Conservation (phyloP, 2,113 vertebrate genomes). For the Notarius lentiginosus region DNA sequence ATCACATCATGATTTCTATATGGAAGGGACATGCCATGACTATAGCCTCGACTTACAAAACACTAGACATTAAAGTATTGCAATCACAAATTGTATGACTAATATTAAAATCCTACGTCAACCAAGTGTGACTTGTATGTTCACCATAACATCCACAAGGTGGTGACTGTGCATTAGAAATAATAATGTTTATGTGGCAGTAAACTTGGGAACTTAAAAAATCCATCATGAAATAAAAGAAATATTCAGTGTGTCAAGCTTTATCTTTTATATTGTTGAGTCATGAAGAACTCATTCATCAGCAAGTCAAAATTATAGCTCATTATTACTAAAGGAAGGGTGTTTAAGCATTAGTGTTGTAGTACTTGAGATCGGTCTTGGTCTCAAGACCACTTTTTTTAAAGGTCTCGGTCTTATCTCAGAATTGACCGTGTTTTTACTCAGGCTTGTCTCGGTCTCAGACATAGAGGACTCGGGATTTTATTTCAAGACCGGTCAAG, state of each 20-base stretch:
- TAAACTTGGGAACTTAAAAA: neutral
- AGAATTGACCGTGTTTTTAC: no score
- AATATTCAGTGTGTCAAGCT: neutral
- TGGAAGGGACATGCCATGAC: neutral
- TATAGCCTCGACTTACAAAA: neutral
- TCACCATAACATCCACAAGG: constrained; percentile 18
- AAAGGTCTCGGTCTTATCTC: no score
- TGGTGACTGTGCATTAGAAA: constrained; percentile 21
- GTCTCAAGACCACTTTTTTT: no score
- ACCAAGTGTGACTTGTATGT: neutral
- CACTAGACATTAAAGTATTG: neutral
- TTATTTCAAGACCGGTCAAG: no score
- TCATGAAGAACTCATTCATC: neutral
- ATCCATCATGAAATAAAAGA: neutral
- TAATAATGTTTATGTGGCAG: neutral
- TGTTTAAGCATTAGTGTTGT: neutral
- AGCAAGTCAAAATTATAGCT: neutral
- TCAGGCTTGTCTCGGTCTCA: no score
- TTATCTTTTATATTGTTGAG: neutral
- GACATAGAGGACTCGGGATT: no score
- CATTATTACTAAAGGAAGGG: neutral
- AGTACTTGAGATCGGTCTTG: no score
- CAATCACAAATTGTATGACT: neutral
- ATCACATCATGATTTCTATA: neutral
- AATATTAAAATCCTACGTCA: neutral